These are phyloP conservation scores for Dreissena polymorpha DNA, from an alignment of 1,140 invertebrate genomes.

Conservation along the genomic window DNA sequence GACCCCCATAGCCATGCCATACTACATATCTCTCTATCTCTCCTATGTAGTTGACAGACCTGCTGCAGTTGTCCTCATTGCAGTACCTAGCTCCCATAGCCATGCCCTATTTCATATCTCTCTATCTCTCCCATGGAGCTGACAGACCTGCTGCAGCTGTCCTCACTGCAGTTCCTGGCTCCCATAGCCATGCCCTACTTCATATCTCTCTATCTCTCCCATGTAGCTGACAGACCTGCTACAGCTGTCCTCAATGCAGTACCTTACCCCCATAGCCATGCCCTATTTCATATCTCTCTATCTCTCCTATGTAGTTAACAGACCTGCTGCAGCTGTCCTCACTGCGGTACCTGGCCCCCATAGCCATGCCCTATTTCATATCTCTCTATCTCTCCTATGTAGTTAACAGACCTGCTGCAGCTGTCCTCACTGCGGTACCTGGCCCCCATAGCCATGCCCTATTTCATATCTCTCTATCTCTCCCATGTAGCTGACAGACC, in stretches of 20 bases:
- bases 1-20: conserved; percentile 60
- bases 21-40: neutral
- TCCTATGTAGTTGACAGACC: too few relatives aligned
- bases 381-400: too few relatives aligned
- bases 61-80: too few relatives aligned
- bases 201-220: too few relatives aligned
- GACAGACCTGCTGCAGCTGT: conserved; percentile 66
- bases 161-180: conserved; percentile 57
- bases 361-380: conserved; percentile 53
- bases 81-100: too few relatives aligned
- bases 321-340: conserved; percentile 65
- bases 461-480: conserved; percentile 1
- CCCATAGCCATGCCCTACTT: conserved; percentile 58
- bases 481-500: conserved; percentile 58
- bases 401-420: conserved; percentile 66
- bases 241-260: too few relatives aligned
- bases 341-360: conserved; percentile 59
- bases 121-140: conserved; percentile 27
- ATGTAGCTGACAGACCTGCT: too few relatives aligned
- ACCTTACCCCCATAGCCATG: too few relatives aligned
- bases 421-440: conserved; percentile 57
- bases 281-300: too few relatives aligned
- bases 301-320: conserved; percentile 45
- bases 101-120: too few relatives aligned
- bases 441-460: conserved; percentile 58